Evolutionary conservation across 2,888 invertebrate genomes (phyloP).

Genomic region (Oegoconia quadripuncta): DNA sequence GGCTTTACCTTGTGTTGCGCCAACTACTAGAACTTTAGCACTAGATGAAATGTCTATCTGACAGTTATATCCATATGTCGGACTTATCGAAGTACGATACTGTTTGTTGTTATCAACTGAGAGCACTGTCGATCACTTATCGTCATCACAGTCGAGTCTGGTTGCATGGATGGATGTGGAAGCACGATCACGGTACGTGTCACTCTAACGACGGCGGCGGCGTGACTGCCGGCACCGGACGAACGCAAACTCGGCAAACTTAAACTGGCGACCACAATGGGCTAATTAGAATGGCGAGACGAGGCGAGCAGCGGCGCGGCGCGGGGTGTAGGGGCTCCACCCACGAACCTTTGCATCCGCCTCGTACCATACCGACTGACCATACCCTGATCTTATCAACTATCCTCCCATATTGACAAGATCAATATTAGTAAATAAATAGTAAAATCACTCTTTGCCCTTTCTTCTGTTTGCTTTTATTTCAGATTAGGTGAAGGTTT

Average conservation of each 20-base stretch:
- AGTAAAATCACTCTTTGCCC: conserved; percentile 8
- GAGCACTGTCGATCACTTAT: conserved; percentile 66
- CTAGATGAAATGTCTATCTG: conserved; percentile 37
- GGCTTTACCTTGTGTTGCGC: conserved; percentile 68
- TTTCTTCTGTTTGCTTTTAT: neutral
- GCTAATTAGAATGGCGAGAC: conserved; percentile 76
- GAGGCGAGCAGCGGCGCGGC: too few species aligned
- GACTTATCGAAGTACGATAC: conserved; percentile 37
- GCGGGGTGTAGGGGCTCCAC: conserved; percentile 60
- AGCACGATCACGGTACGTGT: conserved; percentile 41
- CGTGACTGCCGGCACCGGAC: conserved; percentile 69
- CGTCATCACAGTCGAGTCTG: conserved; percentile 54
- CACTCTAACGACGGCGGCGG: conserved; percentile 48
- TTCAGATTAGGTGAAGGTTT: conserved; percentile 2
- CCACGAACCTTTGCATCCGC: conserved; percentile 75
- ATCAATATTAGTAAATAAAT: conserved; percentile 22
- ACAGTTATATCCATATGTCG: conserved; percentile 49
- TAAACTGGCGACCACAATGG: conserved; percentile 70
- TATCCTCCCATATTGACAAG: conserved; percentile 14
- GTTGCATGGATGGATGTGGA: conserved; percentile 45
- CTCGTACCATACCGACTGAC: conserved; percentile 50
- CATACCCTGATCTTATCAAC: conserved; percentile 11
- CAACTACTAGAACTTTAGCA: conserved; percentile 51
- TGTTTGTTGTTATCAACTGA: conserved; percentile 51
- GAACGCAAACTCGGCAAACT: conserved; percentile 69